Evolutionary conservation across 1,140 invertebrate genomes (phyloP), one percentile per base, ranked within the genome.

Genomic region (Bombus sylvicola): DNA sequence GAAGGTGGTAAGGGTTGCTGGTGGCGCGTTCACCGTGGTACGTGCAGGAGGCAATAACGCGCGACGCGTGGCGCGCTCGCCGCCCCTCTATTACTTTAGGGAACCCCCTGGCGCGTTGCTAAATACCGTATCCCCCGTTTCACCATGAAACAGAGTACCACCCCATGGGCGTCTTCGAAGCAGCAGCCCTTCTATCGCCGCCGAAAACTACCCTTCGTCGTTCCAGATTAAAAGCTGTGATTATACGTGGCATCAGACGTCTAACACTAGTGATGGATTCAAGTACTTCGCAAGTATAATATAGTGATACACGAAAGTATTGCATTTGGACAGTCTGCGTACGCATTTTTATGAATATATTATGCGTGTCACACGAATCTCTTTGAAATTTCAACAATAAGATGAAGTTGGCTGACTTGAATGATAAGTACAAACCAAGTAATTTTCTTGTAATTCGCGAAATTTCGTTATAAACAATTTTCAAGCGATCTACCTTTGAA

Each of bases 21-120:
- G 85, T 83, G 80, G 69, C 41, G 64, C 75, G 68, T 86, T 78
- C 85, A 57, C 64, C 71, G 66, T 59, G 64, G 71, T 69, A n/a
- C 76, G 64, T 57, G 86, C 87, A 88, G 88, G 78, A 93, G 92
- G 92, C 93, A 93, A 93, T 93, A 93, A 93, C 87, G 91, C 39
- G 72, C 68, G 91, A 92, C 92, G 93, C 93, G 93, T 93, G 92
- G 90, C 93, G 77, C 81, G 77, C 73, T 59, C 77, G 81, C 91
- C 92, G 66, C 91, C 87, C 89, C 88, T 83, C 74, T 85, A 81
- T 53, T 78, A 84, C 89, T 88, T 81, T 28, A 64, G 82, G 89
- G 87, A 81, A 88, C 89, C 90, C 91, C 92, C 88, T 73, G 90
- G 6, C 71, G 92, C 73, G 77, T 76, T 81, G 85, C 88, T 92